A percentile compares a stretch with the other conserved stretches of the same genome.
Evolutionary conservation across 2,113 vertebrate species (phyloP).

Genomic region (Beaufortia kweichowensis): DNA sequence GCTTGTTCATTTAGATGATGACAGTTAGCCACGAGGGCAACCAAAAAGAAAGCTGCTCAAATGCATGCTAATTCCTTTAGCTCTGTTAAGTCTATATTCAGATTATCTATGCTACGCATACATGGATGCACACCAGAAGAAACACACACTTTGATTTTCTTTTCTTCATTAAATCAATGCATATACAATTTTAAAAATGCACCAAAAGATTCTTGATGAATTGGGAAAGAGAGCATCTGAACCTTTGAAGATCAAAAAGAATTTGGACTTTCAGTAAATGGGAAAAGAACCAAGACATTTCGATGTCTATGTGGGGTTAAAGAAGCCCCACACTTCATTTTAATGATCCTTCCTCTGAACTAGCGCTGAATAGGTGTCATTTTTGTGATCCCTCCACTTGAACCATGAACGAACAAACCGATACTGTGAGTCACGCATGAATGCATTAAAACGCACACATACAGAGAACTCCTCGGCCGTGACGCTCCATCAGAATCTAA

Average conservation of each 20-base stretch:
- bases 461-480: conserved; percentile 8
- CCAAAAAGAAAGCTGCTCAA: conserved; percentile 9
- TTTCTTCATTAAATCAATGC: neutral
- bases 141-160: neutral
- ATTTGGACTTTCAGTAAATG: neutral
- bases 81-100: neutral
- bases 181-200: neutral
- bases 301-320: neutral
- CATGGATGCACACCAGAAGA: neutral
- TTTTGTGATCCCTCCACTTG: conserved; percentile 25
- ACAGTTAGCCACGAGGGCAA: neutral
- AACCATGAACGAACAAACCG: neutral
- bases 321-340: neutral
- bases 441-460: conserved; percentile 33
- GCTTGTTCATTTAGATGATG: conserved; percentile 33
- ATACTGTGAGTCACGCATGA: conserved; percentile 13
- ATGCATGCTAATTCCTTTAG: conserved; percentile 24
- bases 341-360: neutral
- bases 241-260: conserved; percentile 16
- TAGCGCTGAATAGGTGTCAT: conserved; percentile 19
- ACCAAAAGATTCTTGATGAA: conserved; percentile 2
- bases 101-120: neutral
- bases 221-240: neutral
- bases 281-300: neutral
- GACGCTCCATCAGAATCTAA: conserved; percentile 34